Evolutionary conservation across 2,797 vertebrate species (phyloP).

Genomic region (Neomorphus geoffroyi): DNA sequence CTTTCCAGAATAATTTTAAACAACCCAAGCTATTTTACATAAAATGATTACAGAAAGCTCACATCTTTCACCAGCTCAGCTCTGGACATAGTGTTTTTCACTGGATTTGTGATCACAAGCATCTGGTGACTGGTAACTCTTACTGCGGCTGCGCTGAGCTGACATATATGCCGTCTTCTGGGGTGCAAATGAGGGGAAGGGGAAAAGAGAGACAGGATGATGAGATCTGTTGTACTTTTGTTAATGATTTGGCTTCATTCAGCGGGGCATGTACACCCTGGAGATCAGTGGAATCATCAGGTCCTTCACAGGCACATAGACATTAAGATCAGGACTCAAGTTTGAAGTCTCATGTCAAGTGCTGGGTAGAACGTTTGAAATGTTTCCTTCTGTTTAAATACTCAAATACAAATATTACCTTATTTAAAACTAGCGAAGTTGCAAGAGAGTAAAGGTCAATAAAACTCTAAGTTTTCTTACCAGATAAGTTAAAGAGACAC

Average conservation of each 20-base stretch:
- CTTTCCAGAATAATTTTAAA: constrained; percentile 12
- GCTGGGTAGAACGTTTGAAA: not conserved
- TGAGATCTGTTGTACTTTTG: not conserved
- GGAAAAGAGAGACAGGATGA: not conserved
- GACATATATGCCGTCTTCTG: not conserved
- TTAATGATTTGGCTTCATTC: not conserved
- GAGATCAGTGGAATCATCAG: not conserved
- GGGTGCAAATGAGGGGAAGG: not conserved
- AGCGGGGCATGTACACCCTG: fast-evolving
- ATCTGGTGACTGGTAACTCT: not conserved
- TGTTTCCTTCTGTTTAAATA: not conserved
- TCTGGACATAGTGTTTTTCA: not conserved
- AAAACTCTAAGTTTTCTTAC: not conserved
- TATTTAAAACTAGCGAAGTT: not conserved
- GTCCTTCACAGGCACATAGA: not conserved
- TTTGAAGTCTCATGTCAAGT: not conserved
- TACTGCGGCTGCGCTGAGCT: not conserved
- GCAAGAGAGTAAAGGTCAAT: not conserved
- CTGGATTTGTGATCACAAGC: not conserved
- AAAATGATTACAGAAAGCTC: not conserved
- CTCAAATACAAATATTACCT: not conserved
- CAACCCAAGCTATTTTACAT: not conserved
- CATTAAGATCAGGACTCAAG: not conserved
- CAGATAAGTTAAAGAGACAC: not conserved
- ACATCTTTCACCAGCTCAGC: not conserved